phyloP scores from a whole-genome alignment of 2,113 vertebrate species.

The Brachypteracias leptosomus region DNA sequence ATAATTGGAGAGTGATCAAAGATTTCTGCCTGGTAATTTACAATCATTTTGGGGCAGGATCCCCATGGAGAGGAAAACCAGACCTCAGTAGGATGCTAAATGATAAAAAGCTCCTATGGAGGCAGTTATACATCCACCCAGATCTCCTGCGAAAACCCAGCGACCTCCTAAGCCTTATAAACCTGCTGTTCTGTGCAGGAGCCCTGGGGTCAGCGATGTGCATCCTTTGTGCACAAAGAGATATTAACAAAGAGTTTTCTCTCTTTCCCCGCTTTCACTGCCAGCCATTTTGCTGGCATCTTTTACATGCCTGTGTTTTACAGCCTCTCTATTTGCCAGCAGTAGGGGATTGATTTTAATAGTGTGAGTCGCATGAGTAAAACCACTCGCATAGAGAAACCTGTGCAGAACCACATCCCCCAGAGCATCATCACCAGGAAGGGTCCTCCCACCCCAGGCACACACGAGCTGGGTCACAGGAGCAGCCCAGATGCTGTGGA shows the following conservation, averaged over 20 bases:
- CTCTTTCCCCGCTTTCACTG: not conserved
- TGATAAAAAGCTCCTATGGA: constrained; percentile 10
- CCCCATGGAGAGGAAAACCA: constrained; percentile 36
- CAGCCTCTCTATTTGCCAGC: not conserved
- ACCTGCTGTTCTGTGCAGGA: not conserved
- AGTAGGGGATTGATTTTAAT: not conserved
- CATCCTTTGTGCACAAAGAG: not conserved
- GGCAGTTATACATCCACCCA: not conserved
- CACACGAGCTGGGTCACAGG: not conserved
- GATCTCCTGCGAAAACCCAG: not conserved
- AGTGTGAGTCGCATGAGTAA: not conserved
- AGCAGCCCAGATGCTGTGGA: fast-evolving
- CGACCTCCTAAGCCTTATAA: not conserved
- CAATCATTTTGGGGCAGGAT: not conserved
- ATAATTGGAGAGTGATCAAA: constrained; percentile 53
- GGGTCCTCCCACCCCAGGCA: not conserved
- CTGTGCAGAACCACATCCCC: fast-evolving
- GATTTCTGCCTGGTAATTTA: constrained; percentile 49
- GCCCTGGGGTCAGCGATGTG: not conserved
- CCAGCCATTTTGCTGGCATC: not conserved
- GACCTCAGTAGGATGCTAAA: constrained; percentile 24
- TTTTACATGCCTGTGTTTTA: not conserved
- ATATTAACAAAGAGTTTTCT: not conserved
- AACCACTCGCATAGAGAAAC: not conserved
- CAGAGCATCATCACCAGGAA: not conserved